These are phyloP conservation scores for Ascaphus truei DNA, from an alignment of 2,113 vertebrate genomes.

Conservation along the genomic window DNA sequence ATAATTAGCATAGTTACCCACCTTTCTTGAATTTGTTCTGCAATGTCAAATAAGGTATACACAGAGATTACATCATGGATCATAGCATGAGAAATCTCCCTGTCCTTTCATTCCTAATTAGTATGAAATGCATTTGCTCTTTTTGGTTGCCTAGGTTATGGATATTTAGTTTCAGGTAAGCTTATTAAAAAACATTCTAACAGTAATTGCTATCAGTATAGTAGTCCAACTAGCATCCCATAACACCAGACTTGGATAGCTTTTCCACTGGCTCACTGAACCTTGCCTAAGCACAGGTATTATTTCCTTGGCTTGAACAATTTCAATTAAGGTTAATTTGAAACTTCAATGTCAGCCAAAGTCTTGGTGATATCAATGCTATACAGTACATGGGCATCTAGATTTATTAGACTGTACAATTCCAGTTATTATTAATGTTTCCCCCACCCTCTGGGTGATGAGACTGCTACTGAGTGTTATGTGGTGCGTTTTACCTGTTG, in stretches of 20 bases:
- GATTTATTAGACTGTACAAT: slow-evolving; percentile 17
- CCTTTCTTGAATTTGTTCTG: not conserved
- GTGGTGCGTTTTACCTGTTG: too few species aligned
- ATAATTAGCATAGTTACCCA: not conserved
- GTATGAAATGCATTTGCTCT: not conserved
- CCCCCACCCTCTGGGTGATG: too few species aligned
- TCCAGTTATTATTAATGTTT: slow-evolving; percentile 7
- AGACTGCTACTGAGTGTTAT: too few species aligned
- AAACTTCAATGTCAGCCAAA: slow-evolving; percentile 34
- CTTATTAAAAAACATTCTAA: slow-evolving; percentile 6
- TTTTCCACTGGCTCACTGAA: not conserved
- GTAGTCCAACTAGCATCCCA: not conserved
- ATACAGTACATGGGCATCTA: not conserved
- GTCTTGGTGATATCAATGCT: slow-evolving; percentile 24
- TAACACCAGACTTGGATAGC: not conserved
- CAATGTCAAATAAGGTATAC: not conserved
- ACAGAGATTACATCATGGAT: not conserved
- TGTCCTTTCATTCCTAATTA: not conserved
- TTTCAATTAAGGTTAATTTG: slow-evolving; percentile 39
- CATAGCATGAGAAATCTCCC: not conserved
- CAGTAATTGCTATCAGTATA: not conserved
- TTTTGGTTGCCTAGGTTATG: not conserved
- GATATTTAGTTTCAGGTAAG: slow-evolving; percentile 4
- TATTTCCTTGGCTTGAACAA: slow-evolving; percentile 30
- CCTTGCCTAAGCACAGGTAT: slow-evolving; percentile 16